Percentiles rank a stretch among this genome's conserved stretches.
Evolutionary conservation across 1,140 invertebrate species (phyloP).

Genomic region (Brachionus manjavacas): DNA sequence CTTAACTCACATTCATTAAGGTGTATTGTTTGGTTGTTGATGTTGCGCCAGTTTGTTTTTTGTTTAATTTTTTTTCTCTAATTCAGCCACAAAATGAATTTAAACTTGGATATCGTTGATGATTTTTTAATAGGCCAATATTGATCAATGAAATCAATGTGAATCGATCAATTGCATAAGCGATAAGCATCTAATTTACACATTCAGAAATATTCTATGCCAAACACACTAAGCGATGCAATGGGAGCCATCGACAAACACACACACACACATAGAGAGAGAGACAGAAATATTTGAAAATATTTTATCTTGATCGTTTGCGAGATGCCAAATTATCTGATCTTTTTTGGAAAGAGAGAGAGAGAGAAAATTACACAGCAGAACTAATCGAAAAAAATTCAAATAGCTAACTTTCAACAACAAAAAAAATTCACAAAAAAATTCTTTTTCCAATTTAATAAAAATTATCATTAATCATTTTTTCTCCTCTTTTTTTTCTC

Average conservation of each 20-base stretch:
- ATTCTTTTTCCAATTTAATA: neutral
- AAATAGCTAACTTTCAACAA: neutral
- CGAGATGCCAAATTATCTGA: conserved; percentile 7
- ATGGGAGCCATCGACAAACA: neutral
- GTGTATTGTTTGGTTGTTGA: neutral
- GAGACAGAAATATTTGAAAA: neutral
- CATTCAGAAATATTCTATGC: neutral
- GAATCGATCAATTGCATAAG: conserved; percentile 28
- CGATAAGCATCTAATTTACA: conserved; percentile 30
- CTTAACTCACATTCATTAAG: neutral
- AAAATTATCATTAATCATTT: conserved; percentile 37
- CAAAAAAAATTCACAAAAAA: neutral
- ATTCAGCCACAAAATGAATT: neutral
- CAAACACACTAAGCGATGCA: neutral
- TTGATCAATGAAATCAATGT: neutral
- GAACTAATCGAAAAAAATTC: conserved; percentile 27
- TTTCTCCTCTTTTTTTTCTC: neutral
- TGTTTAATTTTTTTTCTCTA: neutral
- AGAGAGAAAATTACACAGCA: neutral
- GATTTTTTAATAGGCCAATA: neutral
- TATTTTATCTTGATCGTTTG: conserved; percentile 23
- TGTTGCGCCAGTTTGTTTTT: neutral
- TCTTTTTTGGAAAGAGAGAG: neutral
- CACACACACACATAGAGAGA: too few species aligned
- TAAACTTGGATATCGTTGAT: neutral